Percentiles rank a stretch among this genome's conserved stretches.
Evolutionary conservation across 2,113 vertebrate species (phyloP).

Genomic region (Petromus typicus): DNA sequence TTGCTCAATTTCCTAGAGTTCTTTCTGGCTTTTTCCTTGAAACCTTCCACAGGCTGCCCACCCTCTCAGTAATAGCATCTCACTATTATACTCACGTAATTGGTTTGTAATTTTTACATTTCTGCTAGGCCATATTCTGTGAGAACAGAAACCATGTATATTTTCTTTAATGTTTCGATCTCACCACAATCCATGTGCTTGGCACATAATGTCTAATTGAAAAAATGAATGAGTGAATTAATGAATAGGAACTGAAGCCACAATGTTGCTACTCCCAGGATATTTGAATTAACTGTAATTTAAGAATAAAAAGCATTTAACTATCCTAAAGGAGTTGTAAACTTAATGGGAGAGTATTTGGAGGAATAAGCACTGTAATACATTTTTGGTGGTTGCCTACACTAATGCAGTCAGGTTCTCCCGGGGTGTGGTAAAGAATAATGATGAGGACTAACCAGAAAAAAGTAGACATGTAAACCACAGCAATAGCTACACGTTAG

Average conservation of each 20-base stretch:
- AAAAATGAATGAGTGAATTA: conserved; percentile 51
- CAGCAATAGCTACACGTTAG: not conserved
- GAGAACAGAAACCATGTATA: not conserved
- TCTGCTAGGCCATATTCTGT: not conserved
- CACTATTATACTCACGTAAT: fast-evolving
- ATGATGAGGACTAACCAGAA: not conserved
- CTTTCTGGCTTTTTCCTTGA: not conserved
- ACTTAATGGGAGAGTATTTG: not conserved
- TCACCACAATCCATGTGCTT: not conserved
- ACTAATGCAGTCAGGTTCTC: not conserved
- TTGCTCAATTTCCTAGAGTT: not conserved
- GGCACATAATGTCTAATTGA: not conserved
- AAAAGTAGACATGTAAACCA: not conserved
- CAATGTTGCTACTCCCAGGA: not conserved
- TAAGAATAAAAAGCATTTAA: not conserved
- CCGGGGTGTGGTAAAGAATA: not conserved
- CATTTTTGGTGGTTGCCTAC: not conserved
- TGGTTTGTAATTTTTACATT: not conserved
- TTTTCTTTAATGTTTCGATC: conserved; percentile 9
- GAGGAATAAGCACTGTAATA: not conserved
- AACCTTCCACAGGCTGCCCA: not conserved
- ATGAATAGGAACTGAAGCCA: not conserved
- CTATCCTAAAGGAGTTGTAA: not conserved
- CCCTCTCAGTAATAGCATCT: not conserved
- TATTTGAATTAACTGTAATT: conserved; percentile 32